Conservation (phyloP, 2,888 invertebrate species). For the Agrochola lychnidis region DNA sequence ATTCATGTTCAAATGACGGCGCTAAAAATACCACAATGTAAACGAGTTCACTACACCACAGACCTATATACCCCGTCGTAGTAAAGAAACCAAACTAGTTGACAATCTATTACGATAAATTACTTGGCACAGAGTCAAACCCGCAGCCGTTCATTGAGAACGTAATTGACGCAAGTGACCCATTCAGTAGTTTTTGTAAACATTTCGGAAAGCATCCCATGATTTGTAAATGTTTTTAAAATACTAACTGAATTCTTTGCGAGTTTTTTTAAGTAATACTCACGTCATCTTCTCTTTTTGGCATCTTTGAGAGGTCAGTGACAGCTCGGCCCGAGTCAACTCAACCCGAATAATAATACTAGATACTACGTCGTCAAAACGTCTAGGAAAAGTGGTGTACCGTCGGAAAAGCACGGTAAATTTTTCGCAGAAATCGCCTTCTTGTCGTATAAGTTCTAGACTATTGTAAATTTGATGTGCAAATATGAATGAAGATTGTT, state of each 20-base stretch:
- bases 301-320: too few relatives aligned
- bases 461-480: too few relatives aligned
- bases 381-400: too few relatives aligned
- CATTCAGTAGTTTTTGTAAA: slow-evolving; percentile 31
- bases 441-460: too few relatives aligned
- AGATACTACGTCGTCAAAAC: too few relatives aligned
- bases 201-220: slow-evolving; percentile 6
- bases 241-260: neutral
- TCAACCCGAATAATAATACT: too few relatives aligned
- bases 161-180: slow-evolving; percentile 24
- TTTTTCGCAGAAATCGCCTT: too few relatives aligned
- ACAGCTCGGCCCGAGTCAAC: too few relatives aligned
- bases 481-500: too few relatives aligned
- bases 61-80: neutral
- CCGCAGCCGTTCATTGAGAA: slow-evolving; percentile 52
- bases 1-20: neutral
- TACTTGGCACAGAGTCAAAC: slow-evolving; percentile 70
- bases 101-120: slow-evolving; percentile 49
- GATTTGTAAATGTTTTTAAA: slow-evolving; percentile 15
- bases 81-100: slow-evolving; percentile 30
- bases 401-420: too few relatives aligned
- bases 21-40: neutral
- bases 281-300: too few relatives aligned
- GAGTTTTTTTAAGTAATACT: too few relatives aligned
- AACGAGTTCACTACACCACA: neutral